These are phyloP conservation scores for Diacarnus erythraeanus DNA, from an alignment of 37 sponge, comb jelly and placozoan genomes.

Conservation along the genomic window DNA sequence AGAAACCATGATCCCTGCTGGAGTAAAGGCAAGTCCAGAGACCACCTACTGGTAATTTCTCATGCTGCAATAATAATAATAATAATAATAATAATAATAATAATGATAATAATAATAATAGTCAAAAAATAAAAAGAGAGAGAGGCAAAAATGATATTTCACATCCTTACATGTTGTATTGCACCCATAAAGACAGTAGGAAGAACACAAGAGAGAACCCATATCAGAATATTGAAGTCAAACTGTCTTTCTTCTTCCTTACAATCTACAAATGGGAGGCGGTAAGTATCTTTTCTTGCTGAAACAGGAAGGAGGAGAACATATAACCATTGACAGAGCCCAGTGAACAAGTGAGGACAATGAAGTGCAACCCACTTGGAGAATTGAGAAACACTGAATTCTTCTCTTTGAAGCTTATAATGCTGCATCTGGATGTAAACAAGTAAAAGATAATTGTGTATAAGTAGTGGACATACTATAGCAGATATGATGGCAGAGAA, in stretches of 20 bases:
- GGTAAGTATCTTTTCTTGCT: slow-evolving; percentile 13
- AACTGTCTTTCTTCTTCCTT: neutral
- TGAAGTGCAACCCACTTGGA: slow-evolving; percentile 33
- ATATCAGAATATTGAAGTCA: slow-evolving; percentile 34
- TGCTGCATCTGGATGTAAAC: neutral
- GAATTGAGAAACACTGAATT: slow-evolving; percentile 20
- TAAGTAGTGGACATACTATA: slow-evolving; percentile 17
- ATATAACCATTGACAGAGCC: slow-evolving; percentile 52
- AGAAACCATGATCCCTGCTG: slow-evolving; percentile 53
- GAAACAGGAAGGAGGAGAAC: slow-evolving; percentile 25
- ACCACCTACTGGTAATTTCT: slow-evolving; percentile 58
- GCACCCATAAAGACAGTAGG: slow-evolving; percentile 48
- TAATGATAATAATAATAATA: no score
- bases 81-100: no score
- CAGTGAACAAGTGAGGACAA: slow-evolving; percentile 61
- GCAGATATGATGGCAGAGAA: slow-evolving; percentile 14
- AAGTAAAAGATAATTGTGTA: neutral
- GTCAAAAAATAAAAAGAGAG: no score
- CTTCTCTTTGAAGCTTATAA: neutral
- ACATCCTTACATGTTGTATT: neutral
- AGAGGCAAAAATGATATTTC: no score
- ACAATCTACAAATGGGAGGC: slow-evolving; percentile 12
- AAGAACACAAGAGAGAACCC: slow-evolving; percentile 60
- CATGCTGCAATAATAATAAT: neutral
- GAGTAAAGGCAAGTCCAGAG: slow-evolving; percentile 69